Conservation (phyloP, 2,888 invertebrate species). For the Sclerodermus sp. region DNA sequence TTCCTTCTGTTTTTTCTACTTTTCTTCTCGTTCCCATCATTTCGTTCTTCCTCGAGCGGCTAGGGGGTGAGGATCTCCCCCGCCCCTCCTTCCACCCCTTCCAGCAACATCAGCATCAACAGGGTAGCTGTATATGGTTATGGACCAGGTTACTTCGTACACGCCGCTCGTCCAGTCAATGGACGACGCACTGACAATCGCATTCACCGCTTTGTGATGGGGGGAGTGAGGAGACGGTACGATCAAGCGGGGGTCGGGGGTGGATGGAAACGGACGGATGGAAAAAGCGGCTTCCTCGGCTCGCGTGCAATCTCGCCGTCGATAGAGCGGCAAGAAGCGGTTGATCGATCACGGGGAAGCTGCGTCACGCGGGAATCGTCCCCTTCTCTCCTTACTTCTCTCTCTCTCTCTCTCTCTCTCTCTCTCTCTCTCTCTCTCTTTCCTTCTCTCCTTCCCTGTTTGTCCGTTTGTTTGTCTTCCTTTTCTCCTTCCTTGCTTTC, state of each 20-base stretch:
- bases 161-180: no score
- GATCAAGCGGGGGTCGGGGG: no score
- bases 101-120: no score
- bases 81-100: neutral
- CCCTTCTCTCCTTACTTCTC: constrained; percentile 5
- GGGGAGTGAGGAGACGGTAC: no score
- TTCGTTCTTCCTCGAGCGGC: no score
- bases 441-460: constrained; percentile 17
- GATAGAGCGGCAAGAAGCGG: constrained; percentile 10
- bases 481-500: constrained; percentile 13
- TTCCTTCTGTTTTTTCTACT: no score
- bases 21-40: no score
- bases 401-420: constrained; percentile 16
- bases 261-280: constrained; percentile 12
- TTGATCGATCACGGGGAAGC: constrained; percentile 7
- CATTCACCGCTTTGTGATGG: no score
- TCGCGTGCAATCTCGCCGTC: neutral
- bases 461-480: constrained; percentile 9
- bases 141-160: no score
- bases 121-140: no score
- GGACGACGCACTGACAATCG: no score
- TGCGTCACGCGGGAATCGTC: neutral
- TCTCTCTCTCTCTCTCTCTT: constrained; percentile 10
- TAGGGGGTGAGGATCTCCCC: no score
- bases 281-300: constrained; percentile 3